Conservation (phyloP, 2,888 invertebrate genomes). For the Sussaba pulchella region DNA sequence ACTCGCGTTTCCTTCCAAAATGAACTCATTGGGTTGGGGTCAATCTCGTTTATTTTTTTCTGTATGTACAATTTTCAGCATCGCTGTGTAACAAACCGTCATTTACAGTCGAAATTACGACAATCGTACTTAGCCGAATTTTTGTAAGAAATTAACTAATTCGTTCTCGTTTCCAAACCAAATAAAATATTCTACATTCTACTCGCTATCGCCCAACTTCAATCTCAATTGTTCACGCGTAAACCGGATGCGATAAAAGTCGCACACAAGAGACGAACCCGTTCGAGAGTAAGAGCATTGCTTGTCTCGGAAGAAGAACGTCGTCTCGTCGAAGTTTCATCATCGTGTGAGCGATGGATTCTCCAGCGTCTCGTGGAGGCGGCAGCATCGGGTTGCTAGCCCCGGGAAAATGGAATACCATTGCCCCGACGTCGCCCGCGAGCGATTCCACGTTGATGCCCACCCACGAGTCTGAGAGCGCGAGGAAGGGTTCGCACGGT, state of each 20-base stretch:
- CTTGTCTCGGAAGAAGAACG: conserved; percentile 1
- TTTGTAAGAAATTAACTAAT: conserved; percentile 1
- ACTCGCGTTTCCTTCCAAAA: too few relatives aligned
- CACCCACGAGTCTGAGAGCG: conserved; percentile 44
- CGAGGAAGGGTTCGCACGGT: conserved; percentile 5
- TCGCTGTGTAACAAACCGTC: too few relatives aligned
- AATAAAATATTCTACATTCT: conserved; percentile 20
- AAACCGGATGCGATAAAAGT: conserved; percentile 56
- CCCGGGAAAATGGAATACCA: conserved; percentile 58
- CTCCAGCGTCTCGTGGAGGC: conserved; percentile 21
- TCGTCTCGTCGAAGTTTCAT: conserved; percentile 55
- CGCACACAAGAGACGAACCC: conserved; percentile 9
- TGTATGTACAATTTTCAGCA: too few relatives aligned
- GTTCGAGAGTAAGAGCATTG: conserved; percentile 47
- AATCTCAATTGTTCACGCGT: conserved; percentile 47
- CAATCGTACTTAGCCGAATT: background rate
- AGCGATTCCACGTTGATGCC: conserved; percentile 46
- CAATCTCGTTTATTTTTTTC: too few relatives aligned
- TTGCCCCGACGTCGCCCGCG: conserved; percentile 37
- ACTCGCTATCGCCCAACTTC: conserved; percentile 35
- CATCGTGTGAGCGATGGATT: conserved; percentile 55
- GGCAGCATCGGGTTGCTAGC: conserved; percentile 30
- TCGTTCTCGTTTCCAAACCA: background rate
- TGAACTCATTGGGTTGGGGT: too few relatives aligned
- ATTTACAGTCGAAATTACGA: too few relatives aligned